Conservation (phyloP, 2,113 vertebrate genomes). For the Archocentrus centrarchus region DNA sequence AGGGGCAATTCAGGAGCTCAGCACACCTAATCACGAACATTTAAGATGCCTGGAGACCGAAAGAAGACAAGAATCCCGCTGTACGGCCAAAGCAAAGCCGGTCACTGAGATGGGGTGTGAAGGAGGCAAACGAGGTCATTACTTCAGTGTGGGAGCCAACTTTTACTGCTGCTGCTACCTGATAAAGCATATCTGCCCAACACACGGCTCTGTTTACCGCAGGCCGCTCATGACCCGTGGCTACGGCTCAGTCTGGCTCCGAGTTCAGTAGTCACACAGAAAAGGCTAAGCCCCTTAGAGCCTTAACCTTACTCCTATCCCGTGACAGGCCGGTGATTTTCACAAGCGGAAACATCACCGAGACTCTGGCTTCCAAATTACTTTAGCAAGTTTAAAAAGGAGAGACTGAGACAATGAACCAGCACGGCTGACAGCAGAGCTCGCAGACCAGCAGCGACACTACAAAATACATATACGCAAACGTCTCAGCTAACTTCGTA, state of each 20-base stretch:
- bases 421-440: neutral
- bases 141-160: constrained; percentile 21
- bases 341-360: constrained; percentile 27
- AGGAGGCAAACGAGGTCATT: constrained; percentile 11
- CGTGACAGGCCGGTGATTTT: constrained; percentile 64
- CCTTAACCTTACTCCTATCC: constrained; percentile 68
- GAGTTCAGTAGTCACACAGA: constrained; percentile 52
- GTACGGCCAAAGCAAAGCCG: neutral
- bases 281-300: constrained; percentile 73
- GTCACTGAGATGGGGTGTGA: neutral
- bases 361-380: neutral
- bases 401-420: neutral
- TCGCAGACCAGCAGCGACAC: neutral
- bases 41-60: constrained; percentile 3
- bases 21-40: constrained; percentile 26
- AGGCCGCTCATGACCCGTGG: constrained; percentile 51
- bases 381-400: neutral
- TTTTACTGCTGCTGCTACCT: constrained; percentile 53
- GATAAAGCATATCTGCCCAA: constrained; percentile 78
- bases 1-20: constrained; percentile 27
- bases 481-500: neutral
- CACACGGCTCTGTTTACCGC: constrained; percentile 68
- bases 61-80: neutral
- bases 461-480: neutral
- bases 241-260: constrained; percentile 51